Evolutionary conservation across 2,888 invertebrate species (phyloP), one percentile per base, ranked within the genome.

Genomic region (Temnothorax rugatulus): DNA sequence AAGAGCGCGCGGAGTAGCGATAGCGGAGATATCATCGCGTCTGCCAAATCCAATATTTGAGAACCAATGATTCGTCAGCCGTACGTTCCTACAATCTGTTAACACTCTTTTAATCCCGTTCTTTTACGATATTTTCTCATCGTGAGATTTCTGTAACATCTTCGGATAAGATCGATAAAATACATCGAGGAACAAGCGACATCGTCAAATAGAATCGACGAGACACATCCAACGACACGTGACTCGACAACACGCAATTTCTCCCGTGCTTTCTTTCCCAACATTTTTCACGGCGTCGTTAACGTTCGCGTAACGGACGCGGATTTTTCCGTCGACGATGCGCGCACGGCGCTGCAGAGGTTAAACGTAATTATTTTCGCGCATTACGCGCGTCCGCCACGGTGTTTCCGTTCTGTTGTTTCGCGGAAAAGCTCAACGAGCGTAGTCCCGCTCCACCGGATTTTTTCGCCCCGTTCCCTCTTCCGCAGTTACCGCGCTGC

Each of bases 361-460:
- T 87, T 90, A 93, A 93, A 92, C 91, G 93, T 59, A 93, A 92
- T 94, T 93, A 93, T 93, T 93, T 93, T 90, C 93, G 90, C 91
- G 90, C 90, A 93, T 93, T 93, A 92, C 93, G 84, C 89, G 84
- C 85, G 86, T 76, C 38, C 87, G 82, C 85, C 89, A 92, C 93
- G 92, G 92, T 92, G 88, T 85, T 86, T 63, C 88, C 59, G 77
- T 74, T 81, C 68, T 77, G 89, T 89, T 91, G 90, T 92, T 91
- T 86, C 84, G 86, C 87, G 91, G 88, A 79, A 86, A 90, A 91
- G 87, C 91, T 87, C 90, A 89, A 86, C 89, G 86, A 88, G 88
- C 90, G 86, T 77, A 82, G 66, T 86, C 88, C 86, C 90, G 86
- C 82, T 82, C 69, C 76, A 64, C 84, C 71, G 85, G 76, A 90